A percentile compares a stretch with the other conserved stretches of the same genome.
phyloP scores from a whole-genome alignment of 2,888 invertebrate genomes.

The Aelia acuminata region DNA sequence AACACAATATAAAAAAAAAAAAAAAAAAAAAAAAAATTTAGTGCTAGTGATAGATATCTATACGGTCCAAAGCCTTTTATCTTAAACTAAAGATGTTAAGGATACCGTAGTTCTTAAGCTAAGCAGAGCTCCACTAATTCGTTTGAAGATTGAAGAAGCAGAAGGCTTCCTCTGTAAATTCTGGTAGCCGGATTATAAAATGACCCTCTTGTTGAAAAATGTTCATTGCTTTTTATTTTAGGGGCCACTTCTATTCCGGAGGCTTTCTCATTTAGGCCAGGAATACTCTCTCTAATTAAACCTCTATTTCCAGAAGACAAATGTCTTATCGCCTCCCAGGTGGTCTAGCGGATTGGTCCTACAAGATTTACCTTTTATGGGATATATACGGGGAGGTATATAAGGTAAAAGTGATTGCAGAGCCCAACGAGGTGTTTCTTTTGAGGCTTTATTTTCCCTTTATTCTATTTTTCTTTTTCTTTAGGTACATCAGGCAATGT shows the following conservation, averaged over 20 bases:
- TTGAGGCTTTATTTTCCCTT: background rate
- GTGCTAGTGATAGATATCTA: background rate
- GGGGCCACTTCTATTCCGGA: slow-evolving; percentile 21
- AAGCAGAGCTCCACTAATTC: background rate
- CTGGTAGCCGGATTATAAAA: background rate
- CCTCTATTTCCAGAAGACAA: slow-evolving; percentile 15
- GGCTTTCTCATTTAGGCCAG: slow-evolving; percentile 21
- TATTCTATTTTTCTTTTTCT: too few species aligned
- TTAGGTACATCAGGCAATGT: too few species aligned
- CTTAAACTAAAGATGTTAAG: background rate
- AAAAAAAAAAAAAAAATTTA: too few species aligned
- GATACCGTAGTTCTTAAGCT: too few species aligned
- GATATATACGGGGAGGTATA: too few species aligned
- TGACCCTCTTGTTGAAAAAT: background rate
- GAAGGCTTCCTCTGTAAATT: slow-evolving; percentile 11
- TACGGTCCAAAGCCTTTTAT: background rate
- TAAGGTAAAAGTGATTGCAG: background rate
- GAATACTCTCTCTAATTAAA: slow-evolving; percentile 47
- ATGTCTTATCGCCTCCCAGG: slow-evolving; percentile 26
- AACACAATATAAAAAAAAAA: too few species aligned
- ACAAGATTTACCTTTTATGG: slow-evolving; percentile 20
- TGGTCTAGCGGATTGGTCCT: slow-evolving; percentile 10
- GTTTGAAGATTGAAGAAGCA: background rate
- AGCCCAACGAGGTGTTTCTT: background rate
- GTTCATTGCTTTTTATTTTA: slow-evolving; percentile 48